Conservation (phyloP, 2,113 vertebrate genomes). For the Catharus fuscescens region DNA sequence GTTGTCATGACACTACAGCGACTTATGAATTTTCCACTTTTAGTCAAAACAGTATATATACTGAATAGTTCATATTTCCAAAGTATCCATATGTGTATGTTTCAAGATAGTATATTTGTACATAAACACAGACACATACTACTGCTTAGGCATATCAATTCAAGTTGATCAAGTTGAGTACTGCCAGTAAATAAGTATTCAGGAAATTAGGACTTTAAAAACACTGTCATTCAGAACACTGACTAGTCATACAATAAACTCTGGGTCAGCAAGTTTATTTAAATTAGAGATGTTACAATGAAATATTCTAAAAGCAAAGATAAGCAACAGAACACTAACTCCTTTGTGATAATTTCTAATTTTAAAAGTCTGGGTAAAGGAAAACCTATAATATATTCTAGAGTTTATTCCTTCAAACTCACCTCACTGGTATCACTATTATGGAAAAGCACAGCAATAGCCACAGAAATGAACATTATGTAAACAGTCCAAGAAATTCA, state of each 20-base stretch:
- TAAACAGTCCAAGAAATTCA: neutral
- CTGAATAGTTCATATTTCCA: neutral
- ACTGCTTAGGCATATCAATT: neutral
- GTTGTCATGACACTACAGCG: neutral
- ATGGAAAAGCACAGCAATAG: neutral
- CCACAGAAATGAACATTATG: neutral
- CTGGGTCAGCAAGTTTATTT: neutral
- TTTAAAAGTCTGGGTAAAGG: neutral
- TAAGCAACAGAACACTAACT: neutral
- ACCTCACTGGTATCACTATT: neutral
- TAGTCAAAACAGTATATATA: neutral
- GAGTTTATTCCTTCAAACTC: neutral
- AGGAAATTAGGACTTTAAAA: neutral
- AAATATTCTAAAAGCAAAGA: neutral
- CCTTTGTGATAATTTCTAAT: neutral
- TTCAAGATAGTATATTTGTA: neutral
- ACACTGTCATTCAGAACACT: neutral
- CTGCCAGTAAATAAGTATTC: neutral
- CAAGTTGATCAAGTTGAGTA: neutral
- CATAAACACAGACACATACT: neutral
- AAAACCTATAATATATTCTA: neutral
- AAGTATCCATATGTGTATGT: neutral
- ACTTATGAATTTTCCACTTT: neutral
- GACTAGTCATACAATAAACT: neutral
- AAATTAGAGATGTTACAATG: neutral